Percentiles rank a stretch among this genome's conserved stretches.
These are phyloP conservation scores for Bucco capensis DNA, from an alignment of 2,113 vertebrate species.

Conservation along the genomic window DNA sequence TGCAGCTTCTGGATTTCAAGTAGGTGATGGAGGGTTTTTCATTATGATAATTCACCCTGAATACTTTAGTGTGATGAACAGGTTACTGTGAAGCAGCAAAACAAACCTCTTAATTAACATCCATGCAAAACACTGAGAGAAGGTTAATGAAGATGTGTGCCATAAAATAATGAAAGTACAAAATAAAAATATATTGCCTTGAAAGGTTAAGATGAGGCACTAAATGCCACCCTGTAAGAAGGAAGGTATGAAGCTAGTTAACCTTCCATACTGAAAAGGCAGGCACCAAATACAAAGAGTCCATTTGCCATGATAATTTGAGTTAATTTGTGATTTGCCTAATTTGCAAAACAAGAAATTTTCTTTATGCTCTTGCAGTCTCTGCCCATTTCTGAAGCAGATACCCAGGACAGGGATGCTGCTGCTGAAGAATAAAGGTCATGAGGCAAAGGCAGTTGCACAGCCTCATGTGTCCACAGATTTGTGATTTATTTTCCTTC, in stretches of 20 bases:
- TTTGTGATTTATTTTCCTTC: background rate
- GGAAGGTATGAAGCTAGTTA: background rate
- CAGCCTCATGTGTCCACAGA: background rate
- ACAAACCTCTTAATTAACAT: background rate
- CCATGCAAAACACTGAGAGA: background rate
- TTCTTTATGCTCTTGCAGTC: background rate
- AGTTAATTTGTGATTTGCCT: background rate
- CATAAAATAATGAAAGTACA: background rate
- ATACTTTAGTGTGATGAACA: slow-evolving; percentile 4
- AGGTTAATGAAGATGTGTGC: background rate
- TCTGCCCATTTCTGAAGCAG: background rate
- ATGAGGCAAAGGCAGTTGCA: background rate
- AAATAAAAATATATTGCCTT: background rate
- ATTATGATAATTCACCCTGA: slow-evolving; percentile 38
- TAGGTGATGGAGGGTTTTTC: slow-evolving; percentile 67
- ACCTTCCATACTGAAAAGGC: background rate
- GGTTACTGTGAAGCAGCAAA: slow-evolving; percentile 15
- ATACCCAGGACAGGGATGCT: background rate
- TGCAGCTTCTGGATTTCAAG: slow-evolving; percentile 80
- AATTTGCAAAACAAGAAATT: background rate
- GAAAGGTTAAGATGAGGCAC: background rate
- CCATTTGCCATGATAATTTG: background rate
- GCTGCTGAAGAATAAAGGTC: background rate
- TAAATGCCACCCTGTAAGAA: background rate
- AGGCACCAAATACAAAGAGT: background rate